Conservation (phyloP, 2,888 invertebrate genomes). For the Plagodis dolabraria region DNA sequence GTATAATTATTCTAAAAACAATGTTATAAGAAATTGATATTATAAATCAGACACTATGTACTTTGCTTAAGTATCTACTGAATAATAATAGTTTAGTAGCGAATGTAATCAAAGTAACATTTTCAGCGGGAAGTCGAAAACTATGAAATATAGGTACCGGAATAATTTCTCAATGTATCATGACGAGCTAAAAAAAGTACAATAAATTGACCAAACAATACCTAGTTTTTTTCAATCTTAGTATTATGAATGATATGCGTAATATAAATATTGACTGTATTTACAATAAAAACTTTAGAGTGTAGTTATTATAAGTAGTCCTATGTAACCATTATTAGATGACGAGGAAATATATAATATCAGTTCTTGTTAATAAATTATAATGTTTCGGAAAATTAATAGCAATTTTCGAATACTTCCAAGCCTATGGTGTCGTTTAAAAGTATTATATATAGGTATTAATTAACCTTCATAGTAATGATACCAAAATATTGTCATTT, state of each 20-base stretch:
- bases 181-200: conserved; percentile 63
- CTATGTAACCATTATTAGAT: conserved; percentile 15
- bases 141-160: too few relatives aligned
- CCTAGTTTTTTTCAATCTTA: conserved; percentile 30
- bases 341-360: conserved; percentile 30
- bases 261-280: conserved; percentile 48
- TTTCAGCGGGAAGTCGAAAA: too few relatives aligned
- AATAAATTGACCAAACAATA: conserved; percentile 71
- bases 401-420: conserved; percentile 45
- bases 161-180: conserved; percentile 25
- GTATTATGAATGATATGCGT: conserved; percentile 41
- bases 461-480: conserved; percentile 55
- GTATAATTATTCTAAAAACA: too few relatives aligned
- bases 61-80: too few relatives aligned
- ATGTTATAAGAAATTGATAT: too few relatives aligned
- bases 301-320: conserved; percentile 35
- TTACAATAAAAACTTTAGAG: conserved; percentile 42
- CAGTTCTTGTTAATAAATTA: conserved; percentile 25
- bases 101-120: too few relatives aligned
- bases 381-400: conserved; percentile 11
- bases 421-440: conserved; percentile 53
- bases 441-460: conserved; percentile 38
- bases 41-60: too few relatives aligned
- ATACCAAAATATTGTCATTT: conserved; percentile 54
- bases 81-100: too few relatives aligned